Evolutionary conservation across 2,888 invertebrate genomes (phyloP).

Genomic region (Zhengitettix transpicula): DNA sequence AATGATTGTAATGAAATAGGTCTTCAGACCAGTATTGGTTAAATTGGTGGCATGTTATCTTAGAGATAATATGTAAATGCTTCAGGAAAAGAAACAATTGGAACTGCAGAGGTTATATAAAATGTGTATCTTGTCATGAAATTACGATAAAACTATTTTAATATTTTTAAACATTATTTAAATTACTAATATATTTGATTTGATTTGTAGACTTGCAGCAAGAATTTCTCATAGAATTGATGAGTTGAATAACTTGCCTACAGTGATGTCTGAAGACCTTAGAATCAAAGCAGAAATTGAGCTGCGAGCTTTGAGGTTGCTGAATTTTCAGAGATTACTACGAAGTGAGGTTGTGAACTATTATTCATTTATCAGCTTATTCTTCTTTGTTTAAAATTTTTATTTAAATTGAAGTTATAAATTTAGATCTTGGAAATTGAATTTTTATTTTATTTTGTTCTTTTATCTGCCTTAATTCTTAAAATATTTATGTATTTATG

Average conservation of each 20-base stretch:
- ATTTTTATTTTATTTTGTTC: background rate
- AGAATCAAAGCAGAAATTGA: slow-evolving; percentile 38
- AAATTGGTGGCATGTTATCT: too few species aligned
- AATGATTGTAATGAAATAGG: too few species aligned
- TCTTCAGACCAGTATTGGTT: too few species aligned
- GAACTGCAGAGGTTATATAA: too few species aligned
- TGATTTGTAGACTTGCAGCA: slow-evolving; percentile 22
- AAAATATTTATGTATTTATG: too few species aligned
- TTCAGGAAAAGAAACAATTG: too few species aligned
- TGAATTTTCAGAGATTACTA: slow-evolving; percentile 38
- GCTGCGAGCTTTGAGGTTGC: slow-evolving; percentile 35
- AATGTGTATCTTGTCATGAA: too few species aligned
- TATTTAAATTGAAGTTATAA: background rate
- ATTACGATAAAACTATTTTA: too few species aligned
- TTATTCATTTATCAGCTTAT: background rate
- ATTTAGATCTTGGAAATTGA: background rate
- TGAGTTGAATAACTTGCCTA: slow-evolving; percentile 32
- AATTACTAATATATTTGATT: background rate
- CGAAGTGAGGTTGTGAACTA: slow-evolving; percentile 17
- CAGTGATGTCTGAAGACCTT: slow-evolving; percentile 32
- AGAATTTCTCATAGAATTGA: slow-evolving; percentile 34
- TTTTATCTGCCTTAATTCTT: too few species aligned
- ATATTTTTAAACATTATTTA: background rate
- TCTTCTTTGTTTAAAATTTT: background rate
- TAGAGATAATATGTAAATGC: too few species aligned